Evolutionary conservation across 2,888 invertebrate genomes (phyloP), one percentile per base, ranked within the genome.

Genomic region (Caenorhabditis sp.): DNA sequence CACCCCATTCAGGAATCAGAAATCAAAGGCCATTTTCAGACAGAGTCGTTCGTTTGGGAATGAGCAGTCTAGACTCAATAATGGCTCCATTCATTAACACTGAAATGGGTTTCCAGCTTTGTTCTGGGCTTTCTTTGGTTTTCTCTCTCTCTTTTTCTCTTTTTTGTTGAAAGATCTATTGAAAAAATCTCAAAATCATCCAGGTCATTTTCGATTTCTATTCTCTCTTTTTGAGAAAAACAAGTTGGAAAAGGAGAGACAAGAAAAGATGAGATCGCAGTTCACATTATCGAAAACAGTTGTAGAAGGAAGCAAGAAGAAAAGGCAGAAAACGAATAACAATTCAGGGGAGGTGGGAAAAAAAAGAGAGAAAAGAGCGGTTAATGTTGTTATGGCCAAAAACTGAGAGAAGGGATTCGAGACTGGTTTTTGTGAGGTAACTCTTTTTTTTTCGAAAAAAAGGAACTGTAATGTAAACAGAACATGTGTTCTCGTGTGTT

Each of bases 381-480:
- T 63, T 73, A 63, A 73, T 73, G 63, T 73, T 74, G 74, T 74
- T 74, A 56, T 74, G 74, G 64, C 63, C 28, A 47, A n/a, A n/a
- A n/a, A n/a, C n/a, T n/a, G n/a, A n/a, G n/a, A 56, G 5, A 4
- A 2, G 19, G 49, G 44, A 56, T 22, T 35, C 61, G 64, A n/a
- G n/a, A 56, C 64, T 74, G 56, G 74, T 74, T 64, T 51, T 64
- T 54, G 26, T 24, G 12, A 41, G 44, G 44, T 63, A 61, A 61
- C 41, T 63, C n/a, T 38, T 58, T 58, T 51, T 10, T 35, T 10
- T 24, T 24, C 22, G 28, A 28, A 38, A 31, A 54, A 41, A 41
- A 26, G 56, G 7, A 70, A 44, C 0, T 49, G 19, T 19, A 49
- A 49, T 49, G 22, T 19, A 54, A 54, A 54, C 54, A 54, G 47